Percentiles rank a stretch among this genome's conserved stretches.
These are phyloP conservation scores for Lasioglossum morio DNA, from an alignment of 2,888 invertebrate species.

Conservation along the genomic window DNA sequence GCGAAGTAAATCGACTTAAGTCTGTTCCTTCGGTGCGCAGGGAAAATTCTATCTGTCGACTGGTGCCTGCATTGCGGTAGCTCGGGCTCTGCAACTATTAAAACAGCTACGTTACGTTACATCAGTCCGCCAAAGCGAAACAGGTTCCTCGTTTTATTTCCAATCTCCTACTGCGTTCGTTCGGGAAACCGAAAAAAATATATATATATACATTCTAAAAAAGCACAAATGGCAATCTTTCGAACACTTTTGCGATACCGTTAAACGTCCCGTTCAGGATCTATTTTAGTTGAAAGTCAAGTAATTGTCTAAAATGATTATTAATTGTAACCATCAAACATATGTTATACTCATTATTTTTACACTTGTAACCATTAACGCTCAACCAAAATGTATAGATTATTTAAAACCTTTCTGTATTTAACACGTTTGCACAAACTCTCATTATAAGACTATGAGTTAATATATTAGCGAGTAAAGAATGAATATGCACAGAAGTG, in stretches of 20 bases:
- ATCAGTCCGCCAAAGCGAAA: conserved; percentile 19
- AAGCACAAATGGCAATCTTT: not conserved
- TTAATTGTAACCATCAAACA: no score
- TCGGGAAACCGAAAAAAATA: not conserved
- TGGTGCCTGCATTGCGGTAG: conserved; percentile 70
- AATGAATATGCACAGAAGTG: no score
- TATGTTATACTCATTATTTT: not conserved
- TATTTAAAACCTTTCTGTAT: no score
- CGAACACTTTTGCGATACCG: no score
- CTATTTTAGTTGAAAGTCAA: no score
- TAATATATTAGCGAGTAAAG: no score
- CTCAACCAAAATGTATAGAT: no score
- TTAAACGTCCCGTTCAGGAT: not conserved
- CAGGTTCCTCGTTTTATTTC: not conserved
- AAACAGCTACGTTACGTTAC: not conserved
- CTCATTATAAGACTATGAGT: no score
- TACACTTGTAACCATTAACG: no score
- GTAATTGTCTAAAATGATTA: no score
- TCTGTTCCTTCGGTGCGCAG: conserved; percentile 48
- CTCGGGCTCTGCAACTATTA: conserved; percentile 37
- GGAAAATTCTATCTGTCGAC: conserved; percentile 58
- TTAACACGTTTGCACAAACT: no score
- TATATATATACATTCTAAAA: not conserved
- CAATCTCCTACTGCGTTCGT: not conserved
- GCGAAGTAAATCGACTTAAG: conserved; percentile 51